Conservation (phyloP, 1,140 invertebrate genomes). For the Anoplolepis gracilipes region DNA sequence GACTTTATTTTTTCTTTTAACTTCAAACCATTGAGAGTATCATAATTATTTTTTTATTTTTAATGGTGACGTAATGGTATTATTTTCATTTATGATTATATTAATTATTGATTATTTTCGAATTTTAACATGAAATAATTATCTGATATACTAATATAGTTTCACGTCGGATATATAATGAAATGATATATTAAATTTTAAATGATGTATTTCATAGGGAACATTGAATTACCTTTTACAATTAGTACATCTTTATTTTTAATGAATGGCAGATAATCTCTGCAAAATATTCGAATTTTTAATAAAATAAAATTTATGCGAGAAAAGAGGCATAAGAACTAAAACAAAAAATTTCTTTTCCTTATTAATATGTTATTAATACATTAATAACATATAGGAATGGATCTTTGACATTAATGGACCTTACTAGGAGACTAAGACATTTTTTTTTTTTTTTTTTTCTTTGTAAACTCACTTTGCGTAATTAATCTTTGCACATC, state of each 20-base stretch:
- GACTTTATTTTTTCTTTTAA: constrained; percentile 34
- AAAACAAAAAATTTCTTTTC: background rate
- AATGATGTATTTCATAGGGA: background rate
- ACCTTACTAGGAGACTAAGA: background rate
- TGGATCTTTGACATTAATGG: background rate
- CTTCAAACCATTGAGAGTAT: background rate
- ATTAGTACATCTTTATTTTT: background rate
- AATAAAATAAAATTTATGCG: background rate
- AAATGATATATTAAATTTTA: background rate
- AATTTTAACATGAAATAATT: background rate
- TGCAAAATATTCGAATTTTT: background rate
- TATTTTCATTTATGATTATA: background rate
- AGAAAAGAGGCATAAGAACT: too few relatives aligned
- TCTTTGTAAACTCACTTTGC: background rate
- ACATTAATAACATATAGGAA: too few relatives aligned
- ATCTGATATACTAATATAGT: background rate
- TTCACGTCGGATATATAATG: background rate
- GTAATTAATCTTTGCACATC: background rate
- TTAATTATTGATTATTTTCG: background rate
- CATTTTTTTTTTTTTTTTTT: background rate
- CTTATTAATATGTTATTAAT: background rate
- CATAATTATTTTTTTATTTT: background rate
- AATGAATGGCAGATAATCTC: background rate
- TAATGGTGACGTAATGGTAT: background rate
- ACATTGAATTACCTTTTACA: background rate